Evolutionary conservation across 1,140 invertebrate genomes (phyloP).

Genomic region (Leptoteleia sp.): DNA sequence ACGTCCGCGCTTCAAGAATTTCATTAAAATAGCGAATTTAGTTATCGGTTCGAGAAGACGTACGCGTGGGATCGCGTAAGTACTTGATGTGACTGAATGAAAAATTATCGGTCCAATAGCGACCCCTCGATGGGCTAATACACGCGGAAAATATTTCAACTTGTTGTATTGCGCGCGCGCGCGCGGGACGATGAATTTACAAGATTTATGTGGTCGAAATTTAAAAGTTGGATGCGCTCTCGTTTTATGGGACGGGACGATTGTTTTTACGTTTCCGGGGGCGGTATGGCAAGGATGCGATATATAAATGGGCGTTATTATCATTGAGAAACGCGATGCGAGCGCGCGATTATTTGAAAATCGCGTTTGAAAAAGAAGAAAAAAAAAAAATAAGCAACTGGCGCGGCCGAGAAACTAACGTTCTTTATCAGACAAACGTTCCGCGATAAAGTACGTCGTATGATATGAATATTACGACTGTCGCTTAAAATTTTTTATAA

Average conservation of each 20-base stretch:
- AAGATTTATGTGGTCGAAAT: slow-evolving; percentile 19
- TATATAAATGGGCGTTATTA: no score
- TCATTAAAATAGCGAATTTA: slow-evolving; percentile 66
- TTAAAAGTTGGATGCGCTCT: no score
- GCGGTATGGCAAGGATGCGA: no score
- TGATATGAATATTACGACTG: slow-evolving; percentile 62
- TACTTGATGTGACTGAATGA: slow-evolving; percentile 63
- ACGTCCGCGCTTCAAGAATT: slow-evolving; percentile 48
- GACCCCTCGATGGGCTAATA: slow-evolving; percentile 45
- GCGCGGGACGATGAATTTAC: slow-evolving; percentile 12
- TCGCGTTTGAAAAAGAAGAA: no score
- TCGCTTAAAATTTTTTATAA: slow-evolving; percentile 62
- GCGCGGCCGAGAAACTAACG: not conserved
- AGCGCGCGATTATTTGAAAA: slow-evolving; percentile 4
- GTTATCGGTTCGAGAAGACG: slow-evolving; percentile 60
- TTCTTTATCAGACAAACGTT: slow-evolving; percentile 54
- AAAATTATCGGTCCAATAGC: slow-evolving; percentile 55
- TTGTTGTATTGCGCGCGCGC: slow-evolving; percentile 16
- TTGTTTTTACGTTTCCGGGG: no score
- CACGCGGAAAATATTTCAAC: slow-evolving; percentile 50
- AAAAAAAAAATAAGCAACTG: slow-evolving; percentile 40
- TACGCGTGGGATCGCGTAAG: slow-evolving; percentile 62
- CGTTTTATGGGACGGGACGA: no score
- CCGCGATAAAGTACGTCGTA: slow-evolving; percentile 37
- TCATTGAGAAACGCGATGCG: no score